Percentiles rank a stretch among this genome's conserved stretches.
Evolutionary conservation across 2,797 vertebrate genomes (phyloP).

Genomic region (Rousettus madagascariensis): DNA sequence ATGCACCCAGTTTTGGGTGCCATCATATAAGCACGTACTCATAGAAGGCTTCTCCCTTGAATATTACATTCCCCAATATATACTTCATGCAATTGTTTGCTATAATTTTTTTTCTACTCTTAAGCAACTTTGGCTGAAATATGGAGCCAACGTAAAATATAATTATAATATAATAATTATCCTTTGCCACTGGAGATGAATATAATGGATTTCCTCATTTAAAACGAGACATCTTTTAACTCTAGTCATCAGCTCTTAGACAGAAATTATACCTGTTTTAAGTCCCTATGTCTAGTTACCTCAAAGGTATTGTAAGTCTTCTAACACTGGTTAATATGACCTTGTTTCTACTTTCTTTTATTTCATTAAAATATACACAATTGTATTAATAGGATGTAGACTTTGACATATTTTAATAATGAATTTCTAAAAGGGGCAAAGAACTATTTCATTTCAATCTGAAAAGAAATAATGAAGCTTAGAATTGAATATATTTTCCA

Average conservation of each 20-base stretch:
- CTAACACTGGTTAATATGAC: conserved; percentile 44
- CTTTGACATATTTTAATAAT: conserved; percentile 44
- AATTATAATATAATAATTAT: conserved; percentile 69
- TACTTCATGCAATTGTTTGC: not conserved
- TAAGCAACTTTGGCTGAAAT: conserved; percentile 70
- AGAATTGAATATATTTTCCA: not conserved
- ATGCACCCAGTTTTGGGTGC: not conserved
- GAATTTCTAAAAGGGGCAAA: conserved; percentile 51
- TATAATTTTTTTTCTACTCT: conserved; percentile 57
- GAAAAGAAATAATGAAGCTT: conserved; percentile 26
- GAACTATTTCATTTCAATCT: not conserved
- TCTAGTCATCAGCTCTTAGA: conserved; percentile 57
- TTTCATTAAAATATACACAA: conserved; percentile 60
- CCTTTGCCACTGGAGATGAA: conserved; percentile 60
- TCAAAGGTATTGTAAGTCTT: conserved; percentile 51
- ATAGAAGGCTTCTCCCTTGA: not conserved
- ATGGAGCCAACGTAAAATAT: conserved; percentile 59
- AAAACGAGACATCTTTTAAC: conserved; percentile 53
- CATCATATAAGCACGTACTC: not conserved
- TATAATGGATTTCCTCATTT: conserved; percentile 59
- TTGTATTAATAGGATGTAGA: conserved; percentile 43
- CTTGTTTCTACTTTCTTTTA: conserved; percentile 51
- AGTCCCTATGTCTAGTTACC: not conserved
- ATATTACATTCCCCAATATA: not conserved
- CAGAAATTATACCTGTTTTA: conserved; percentile 59